Base-by-base conservation (phyloP, 2,888 invertebrate genomes). In the Hipparchia semele region DNA sequence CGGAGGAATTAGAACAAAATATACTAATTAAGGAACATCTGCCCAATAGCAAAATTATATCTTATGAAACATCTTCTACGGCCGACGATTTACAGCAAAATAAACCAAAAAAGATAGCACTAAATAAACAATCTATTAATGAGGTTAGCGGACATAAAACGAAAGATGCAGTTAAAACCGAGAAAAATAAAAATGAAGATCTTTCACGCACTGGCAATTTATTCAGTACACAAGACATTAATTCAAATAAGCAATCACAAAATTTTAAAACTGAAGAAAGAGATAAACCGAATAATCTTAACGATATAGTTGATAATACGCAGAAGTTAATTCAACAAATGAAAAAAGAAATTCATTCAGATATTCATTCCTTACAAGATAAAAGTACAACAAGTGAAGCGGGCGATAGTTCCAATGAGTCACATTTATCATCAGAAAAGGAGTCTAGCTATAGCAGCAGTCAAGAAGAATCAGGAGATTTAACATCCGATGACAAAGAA, bases 321-420 rank as follows among this genome's bases (percentile, higher is more conserved):
- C 95, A 95, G 83, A 92, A 91, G 73, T 82, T 95, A 60, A 95
- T 95, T 75, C 95, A 95, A 78, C 95, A 95, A 87, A 95, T 95
- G 95, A 95, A 94, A 82, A 95, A 95, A 79, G 95, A 95, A 91
- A 95, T 95, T 56, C 95, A 94, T 83, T 94, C 92, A 46, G 95
- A 95, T 80, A 95, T 95, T 79, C 95, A 94, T 81, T 93, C 92
- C n/a, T 84, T 91, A 51, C 89, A 89, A 76, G 90, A 87, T 45
- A 85, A 85, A 74, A 92, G 91, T 13, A 93, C 92, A 71, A 91
- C 90, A 69, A 94, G 94, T 79, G 94, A 94, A 80, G 88, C 89
- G 51, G 94, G 87, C 45, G 81, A 83, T 53, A 89, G 85, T 80
- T 85, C 87, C 13, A 84, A 87, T 76, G 86, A 86, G 51, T 83